Conservation (phyloP, 2,888 invertebrate species). For the Deilephila porcellus region DNA sequence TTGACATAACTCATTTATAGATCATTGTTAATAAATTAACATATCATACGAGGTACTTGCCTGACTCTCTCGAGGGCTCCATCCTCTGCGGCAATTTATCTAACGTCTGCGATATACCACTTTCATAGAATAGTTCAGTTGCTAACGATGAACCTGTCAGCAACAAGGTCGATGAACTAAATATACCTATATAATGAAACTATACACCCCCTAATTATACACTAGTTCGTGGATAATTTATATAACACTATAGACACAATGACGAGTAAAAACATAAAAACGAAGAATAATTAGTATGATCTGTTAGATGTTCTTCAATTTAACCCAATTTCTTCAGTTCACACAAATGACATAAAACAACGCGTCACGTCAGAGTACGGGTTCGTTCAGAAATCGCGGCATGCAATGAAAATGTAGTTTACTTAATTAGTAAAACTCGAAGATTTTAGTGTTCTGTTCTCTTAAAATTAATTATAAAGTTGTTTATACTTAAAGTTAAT, state of each 20-base stretch:
- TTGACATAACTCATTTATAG: constrained; percentile 32
- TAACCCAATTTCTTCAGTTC: constrained; percentile 52
- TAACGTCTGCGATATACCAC: constrained; percentile 69
- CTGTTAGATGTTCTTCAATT: constrained; percentile 45
- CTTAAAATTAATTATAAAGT: no score
- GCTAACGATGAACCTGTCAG: constrained; percentile 84
- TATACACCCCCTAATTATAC: constrained; percentile 61
- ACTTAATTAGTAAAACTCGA: constrained; percentile 26
- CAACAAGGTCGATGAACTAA: constrained; percentile 85
- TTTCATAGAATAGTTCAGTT: constrained; percentile 79
- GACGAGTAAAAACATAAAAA: constrained; percentile 39
- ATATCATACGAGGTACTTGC: constrained; percentile 53
- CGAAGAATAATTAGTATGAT: constrained; percentile 35
- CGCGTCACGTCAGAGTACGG: constrained; percentile 69
- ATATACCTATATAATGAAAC: constrained; percentile 78
- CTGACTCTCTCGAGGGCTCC: constrained; percentile 83
- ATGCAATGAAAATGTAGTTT: not conserved
- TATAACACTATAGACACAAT: constrained; percentile 38
- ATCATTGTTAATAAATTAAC: constrained; percentile 9
- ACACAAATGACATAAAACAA: constrained; percentile 68
- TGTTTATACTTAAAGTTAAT: not conserved
- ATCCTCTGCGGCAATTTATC: constrained; percentile 68
- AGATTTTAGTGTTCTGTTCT: not conserved
- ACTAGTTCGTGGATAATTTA: constrained; percentile 46
- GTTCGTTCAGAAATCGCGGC: constrained; percentile 51